Conservation (phyloP, 2,797 vertebrate species). For the Pangasius djambal region DNA sequence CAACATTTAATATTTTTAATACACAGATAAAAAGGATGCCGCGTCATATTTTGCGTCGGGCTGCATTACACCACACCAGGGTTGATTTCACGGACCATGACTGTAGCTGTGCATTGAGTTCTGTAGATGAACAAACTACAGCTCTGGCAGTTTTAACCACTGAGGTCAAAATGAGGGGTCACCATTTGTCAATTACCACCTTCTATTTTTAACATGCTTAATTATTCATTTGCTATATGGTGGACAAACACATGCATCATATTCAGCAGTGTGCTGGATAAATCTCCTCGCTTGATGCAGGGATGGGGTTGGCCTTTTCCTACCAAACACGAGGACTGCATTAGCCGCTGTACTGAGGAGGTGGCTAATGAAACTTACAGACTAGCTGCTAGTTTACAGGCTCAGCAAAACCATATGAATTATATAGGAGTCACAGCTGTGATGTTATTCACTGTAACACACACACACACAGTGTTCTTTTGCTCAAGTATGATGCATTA, state of each 20-base stretch:
- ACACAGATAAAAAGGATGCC: too few species aligned
- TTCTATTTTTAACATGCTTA: background rate
- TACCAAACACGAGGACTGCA: background rate
- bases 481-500: background rate
- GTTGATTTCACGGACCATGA: background rate
- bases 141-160: background rate
- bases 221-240: background rate
- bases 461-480: too few species aligned
- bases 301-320: background rate
- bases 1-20: too few species aligned
- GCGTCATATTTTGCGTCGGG: too few species aligned
- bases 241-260: background rate
- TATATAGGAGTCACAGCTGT: too few species aligned
- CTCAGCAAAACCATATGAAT: background rate
- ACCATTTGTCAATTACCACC: background rate
- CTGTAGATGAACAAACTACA: background rate
- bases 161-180: background rate
- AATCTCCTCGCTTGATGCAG: background rate
- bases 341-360: background rate
- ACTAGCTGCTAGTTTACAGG: background rate
- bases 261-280: background rate
- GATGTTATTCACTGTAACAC: background rate
- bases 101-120: background rate
- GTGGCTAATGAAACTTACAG: background rate
- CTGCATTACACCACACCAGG: too few species aligned